Percentiles rank a stretch among this genome's conserved stretches.
Evolutionary conservation across 1,140 invertebrate species (phyloP).

Genomic region (Chironomus tepperi): DNA sequence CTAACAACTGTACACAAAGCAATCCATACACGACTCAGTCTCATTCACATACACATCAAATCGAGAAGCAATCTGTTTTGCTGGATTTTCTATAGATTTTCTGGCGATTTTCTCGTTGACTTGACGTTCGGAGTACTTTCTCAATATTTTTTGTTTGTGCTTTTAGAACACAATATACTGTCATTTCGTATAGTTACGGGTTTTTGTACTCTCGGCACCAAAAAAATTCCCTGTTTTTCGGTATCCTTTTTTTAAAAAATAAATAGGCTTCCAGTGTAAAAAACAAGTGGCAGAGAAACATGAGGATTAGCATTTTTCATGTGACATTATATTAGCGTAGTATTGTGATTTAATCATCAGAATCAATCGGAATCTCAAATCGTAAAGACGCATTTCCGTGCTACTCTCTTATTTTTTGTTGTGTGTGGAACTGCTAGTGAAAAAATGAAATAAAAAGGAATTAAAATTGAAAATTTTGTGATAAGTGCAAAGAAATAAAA

Average conservation of each 20-base stretch:
- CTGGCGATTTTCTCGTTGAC: background rate
- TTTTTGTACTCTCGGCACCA: background rate
- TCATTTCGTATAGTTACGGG: slow-evolving; percentile 13
- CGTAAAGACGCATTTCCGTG: slow-evolving; percentile 2
- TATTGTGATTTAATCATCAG: slow-evolving; percentile 22
- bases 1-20: background rate
- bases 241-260: too few relatives aligned
- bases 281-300: background rate
- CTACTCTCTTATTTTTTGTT: too few relatives aligned
- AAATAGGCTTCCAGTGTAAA: background rate
- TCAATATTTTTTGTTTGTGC: background rate
- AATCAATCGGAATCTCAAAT: slow-evolving; percentile 20
- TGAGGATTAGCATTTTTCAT: slow-evolving; percentile 17
- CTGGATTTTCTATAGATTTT: slow-evolving; percentile 14
- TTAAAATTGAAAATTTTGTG: background rate
- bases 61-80: slow-evolving; percentile 12
- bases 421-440: background rate
- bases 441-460: background rate
- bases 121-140: background rate
- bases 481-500: background rate
- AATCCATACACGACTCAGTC: background rate
- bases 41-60: slow-evolving; percentile 8
- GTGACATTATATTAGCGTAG: slow-evolving; percentile 22
- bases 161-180: slow-evolving; percentile 18
- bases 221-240: too few relatives aligned